Percentiles rank a stretch among this genome's conserved stretches.
Conservation (phyloP, 2,888 invertebrate species). For the Cataglyphis altisquamis region DNA sequence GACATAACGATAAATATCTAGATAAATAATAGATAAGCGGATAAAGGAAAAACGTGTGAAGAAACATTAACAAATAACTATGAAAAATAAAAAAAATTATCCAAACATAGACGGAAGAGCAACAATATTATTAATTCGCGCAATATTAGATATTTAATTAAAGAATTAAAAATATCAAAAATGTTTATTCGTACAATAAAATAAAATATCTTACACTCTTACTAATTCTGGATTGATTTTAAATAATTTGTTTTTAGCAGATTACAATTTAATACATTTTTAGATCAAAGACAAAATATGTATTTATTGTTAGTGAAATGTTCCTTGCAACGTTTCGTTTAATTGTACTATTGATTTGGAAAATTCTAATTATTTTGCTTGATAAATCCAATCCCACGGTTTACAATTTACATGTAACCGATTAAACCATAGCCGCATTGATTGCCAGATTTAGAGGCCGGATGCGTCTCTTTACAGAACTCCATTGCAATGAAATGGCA, state of each 20-base stretch:
- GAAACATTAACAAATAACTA: neutral
- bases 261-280: constrained; percentile 20
- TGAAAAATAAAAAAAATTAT: neutral
- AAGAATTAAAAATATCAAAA: constrained; percentile 3
- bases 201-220: neutral
- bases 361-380: constrained; percentile 58
- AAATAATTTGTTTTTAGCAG: neutral
- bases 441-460: constrained; percentile 61
- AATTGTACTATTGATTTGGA: constrained; percentile 21
- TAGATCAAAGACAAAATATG: neutral
- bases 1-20: constrained; percentile 1
- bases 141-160: neutral
- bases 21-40: neutral
- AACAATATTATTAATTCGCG: neutral
- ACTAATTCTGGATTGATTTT: neutral
- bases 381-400: constrained; percentile 62
- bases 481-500: constrained; percentile 49
- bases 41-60: constrained; percentile 1
- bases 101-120: neutral
- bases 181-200: neutral
- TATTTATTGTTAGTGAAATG: constrained; percentile 30
- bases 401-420: constrained; percentile 67
- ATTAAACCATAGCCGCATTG: constrained; percentile 62
- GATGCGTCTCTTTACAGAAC: constrained; percentile 58
- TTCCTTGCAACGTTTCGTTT: constrained; percentile 11